Evolutionary conservation across 2,797 vertebrate species (phyloP), one percentile per base, ranked within the genome.

Genomic region (Geotrypetes seraphini): DNA sequence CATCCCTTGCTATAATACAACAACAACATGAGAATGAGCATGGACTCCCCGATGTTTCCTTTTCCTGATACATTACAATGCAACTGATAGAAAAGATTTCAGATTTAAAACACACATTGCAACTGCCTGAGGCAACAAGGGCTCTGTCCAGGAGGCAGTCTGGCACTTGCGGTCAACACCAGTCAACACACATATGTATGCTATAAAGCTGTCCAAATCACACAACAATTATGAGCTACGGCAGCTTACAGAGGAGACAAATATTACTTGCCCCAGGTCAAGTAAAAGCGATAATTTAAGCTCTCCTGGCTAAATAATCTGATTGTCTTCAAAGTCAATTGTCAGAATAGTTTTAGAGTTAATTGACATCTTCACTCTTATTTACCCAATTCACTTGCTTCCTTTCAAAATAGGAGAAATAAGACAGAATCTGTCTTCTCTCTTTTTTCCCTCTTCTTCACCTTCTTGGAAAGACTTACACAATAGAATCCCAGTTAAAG

Each of bases 401-500:
- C 68, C 57, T 39, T 65, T 53, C 41, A 62, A 33, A 49, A 46
- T 29, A 40, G 52, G 66, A 51, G 58, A 63, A 45, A 60, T 50
- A 33, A 46, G 58, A 39, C 16, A 19, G 54, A n/a, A n/a, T n/a
- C n/a, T n/a, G n/a, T n/a, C n/a, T n/a, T n/a, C n/a, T n/a, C n/a
- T n/a, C n/a, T n/a, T 16, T 18, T n/a, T n/a, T n/a, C n/a, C n/a
- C n/a, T n/a, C n/a, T n/a, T n/a, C 33, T 50, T 31, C n/a, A 33
- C 40, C 44, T 24, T 21, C 33, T 50, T 31, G 33, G 19, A 39
- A 41, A 48, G 23, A 48, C 64, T 76, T 91, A 91, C 67, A 93
- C 90, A 53, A 93, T 93, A 60, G 90, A 93, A 85, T 92, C 90
- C 90, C 90, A 93, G 65, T 93, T 89, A 57, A 92, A 93, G 47